phyloP scores from a whole-genome alignment of 2,888 invertebrate species.

The Bombyx huttoni region DNA sequence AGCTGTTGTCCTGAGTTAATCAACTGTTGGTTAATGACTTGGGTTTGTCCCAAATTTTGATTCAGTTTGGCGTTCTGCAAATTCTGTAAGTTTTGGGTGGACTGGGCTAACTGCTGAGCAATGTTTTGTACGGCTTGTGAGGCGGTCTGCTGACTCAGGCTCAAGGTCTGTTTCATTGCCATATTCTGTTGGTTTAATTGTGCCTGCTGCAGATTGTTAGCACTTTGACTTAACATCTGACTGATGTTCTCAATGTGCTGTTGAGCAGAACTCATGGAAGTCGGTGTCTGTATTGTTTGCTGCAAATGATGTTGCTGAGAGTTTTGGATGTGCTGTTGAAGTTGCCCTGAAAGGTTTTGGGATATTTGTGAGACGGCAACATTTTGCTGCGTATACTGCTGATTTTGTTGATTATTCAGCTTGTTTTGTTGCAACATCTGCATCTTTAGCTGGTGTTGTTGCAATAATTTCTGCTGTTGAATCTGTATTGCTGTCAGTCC shows the following conservation, averaged over 20 bases:
- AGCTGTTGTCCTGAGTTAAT: conserved; percentile 66
- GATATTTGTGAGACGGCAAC: conserved; percentile 54
- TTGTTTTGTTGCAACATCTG: conserved; percentile 56
- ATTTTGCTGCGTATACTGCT: conserved; percentile 55
- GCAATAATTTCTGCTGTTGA: conserved; percentile 69
- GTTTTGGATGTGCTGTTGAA: conserved; percentile 54
- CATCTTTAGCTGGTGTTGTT: conserved; percentile 72
- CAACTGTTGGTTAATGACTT: conserved; percentile 56
- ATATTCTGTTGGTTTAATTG: conserved; percentile 57
- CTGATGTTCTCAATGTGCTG: conserved; percentile 76
- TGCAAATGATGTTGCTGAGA: conserved; percentile 59
- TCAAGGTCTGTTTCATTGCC: conserved; percentile 57
- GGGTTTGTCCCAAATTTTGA: conserved; percentile 51
- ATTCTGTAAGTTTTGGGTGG: conserved; percentile 51
- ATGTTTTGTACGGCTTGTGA: conserved; percentile 60
- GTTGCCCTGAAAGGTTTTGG: conserved; percentile 48
- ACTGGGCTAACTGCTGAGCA: conserved; percentile 58
- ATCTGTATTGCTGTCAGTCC: conserved; percentile 60
- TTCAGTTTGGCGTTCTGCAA: conserved; percentile 63
- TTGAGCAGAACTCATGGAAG: conserved; percentile 71
- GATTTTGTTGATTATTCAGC: conserved; percentile 27
- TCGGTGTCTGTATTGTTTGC: conserved; percentile 43
- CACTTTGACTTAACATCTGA: conserved; percentile 69
- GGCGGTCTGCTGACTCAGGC: conserved; percentile 53
- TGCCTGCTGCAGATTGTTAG: conserved; percentile 57